Evolutionary conservation across 2,797 vertebrate species (phyloP).

Genomic region (Sandelia bainsii): DNA sequence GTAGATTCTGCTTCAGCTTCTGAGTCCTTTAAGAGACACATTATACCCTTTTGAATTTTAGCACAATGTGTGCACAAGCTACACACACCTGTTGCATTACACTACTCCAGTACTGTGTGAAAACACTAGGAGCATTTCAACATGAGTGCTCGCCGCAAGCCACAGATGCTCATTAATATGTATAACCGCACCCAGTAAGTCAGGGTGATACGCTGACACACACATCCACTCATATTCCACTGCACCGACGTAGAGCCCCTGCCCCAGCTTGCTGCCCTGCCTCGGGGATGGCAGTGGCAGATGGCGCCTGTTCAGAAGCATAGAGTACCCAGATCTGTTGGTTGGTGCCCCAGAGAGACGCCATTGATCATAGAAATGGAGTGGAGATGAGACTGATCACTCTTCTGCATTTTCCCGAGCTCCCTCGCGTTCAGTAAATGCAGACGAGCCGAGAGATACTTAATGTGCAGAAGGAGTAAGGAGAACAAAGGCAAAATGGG

Average conservation of each 20-base stretch:
- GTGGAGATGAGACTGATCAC: conserved; percentile 73
- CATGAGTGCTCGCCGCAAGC: conserved; percentile 36
- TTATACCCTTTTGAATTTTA: conserved; percentile 16
- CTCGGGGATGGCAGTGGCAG: conserved; percentile 70
- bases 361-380: conserved; percentile 75
- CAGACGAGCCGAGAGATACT: conserved; percentile 32
- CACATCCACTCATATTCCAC: conserved; percentile 38
- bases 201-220: conserved; percentile 37
- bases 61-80: background rate
- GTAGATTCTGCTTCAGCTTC: background rate
- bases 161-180: conserved; percentile 75
- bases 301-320: conserved; percentile 70
- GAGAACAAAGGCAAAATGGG: conserved; percentile 7
- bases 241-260: conserved; percentile 28
- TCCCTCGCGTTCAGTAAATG: conserved; percentile 30
- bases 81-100: conserved; percentile 43
- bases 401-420: conserved; percentile 43
- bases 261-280: conserved; percentile 53
- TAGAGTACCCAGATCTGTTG: conserved; percentile 63
- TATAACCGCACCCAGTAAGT: conserved; percentile 46
- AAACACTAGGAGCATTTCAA: conserved; percentile 54
- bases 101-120: conserved; percentile 15
- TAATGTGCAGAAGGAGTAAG: conserved; percentile 21
- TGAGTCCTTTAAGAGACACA: background rate
- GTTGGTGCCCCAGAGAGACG: conserved; percentile 56